These are phyloP conservation scores for Liposcelis brunnea DNA, from an alignment of 2,888 invertebrate species.

Conservation along the genomic window DNA sequence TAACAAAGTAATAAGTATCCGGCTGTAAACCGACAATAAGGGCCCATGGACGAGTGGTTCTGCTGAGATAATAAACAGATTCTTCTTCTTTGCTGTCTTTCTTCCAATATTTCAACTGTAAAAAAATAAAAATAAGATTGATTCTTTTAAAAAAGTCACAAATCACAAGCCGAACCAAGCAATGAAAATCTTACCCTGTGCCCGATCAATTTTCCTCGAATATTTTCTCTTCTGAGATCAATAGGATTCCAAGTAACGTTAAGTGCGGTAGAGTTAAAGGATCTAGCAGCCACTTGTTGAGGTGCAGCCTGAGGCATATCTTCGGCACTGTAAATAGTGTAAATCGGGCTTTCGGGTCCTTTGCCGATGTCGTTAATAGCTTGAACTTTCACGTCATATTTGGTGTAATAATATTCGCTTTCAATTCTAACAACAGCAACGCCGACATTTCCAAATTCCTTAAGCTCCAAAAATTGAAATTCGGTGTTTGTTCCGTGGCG, in stretches of 20 bases:
- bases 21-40: constrained; percentile 84
- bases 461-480: constrained; percentile 52
- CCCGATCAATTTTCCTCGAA: constrained; percentile 80
- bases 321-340: constrained; percentile 68
- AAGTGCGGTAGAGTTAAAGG: constrained; percentile 82
- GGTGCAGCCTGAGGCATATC: constrained; percentile 88
- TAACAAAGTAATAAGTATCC: constrained; percentile 82
- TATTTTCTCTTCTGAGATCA: constrained; percentile 60
- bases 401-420: constrained; percentile 56
- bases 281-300: constrained; percentile 54
- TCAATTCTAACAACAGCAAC: constrained; percentile 62
- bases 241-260: constrained; percentile 85
- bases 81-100: constrained; percentile 48
- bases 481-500: constrained; percentile 52
- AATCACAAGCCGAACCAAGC: constrained; percentile 11
- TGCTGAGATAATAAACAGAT: constrained; percentile 68
- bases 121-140: constrained; percentile 11
- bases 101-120: constrained; percentile 78
- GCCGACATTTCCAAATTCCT: constrained; percentile 57
- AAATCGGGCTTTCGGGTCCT: constrained; percentile 64
- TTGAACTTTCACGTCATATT: constrained; percentile 75
- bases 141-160: constrained; percentile 1
- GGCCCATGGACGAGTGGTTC: constrained; percentile 69
- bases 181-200: constrained; percentile 45
- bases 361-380: constrained; percentile 61